Evolutionary conservation across 1,140 invertebrate genomes (phyloP), one percentile per base, ranked within the genome.

Genomic region (Theocolax elegans): DNA sequence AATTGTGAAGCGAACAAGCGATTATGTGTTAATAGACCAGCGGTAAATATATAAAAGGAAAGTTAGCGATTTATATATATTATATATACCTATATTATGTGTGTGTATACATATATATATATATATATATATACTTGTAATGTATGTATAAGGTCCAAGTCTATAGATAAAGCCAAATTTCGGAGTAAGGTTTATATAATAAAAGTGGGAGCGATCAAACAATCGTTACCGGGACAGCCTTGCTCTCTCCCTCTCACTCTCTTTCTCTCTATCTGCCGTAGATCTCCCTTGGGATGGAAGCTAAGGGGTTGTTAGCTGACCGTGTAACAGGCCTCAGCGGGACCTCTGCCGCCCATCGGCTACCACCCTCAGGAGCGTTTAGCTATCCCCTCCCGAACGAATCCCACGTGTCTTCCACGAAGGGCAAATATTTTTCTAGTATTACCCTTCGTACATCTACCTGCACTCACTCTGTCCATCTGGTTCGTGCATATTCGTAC

Each of bases 251-350:
- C 19, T 13, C 40, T 27, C 40, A 19, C 23, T 29, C 42, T 21
- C 35, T 9, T 19, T 65, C 62, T 42, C 29, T 38, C 23, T 17
- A 9, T n/a, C 9, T 13, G 12, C n/a, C 17, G 40, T 19, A 4
- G 1, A 42, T 3, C n/a, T 77, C 76, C 77, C 78, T 75, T 63
- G 68, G 72, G 79, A 76, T 66, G 70, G 69, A 60, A 74, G 76
- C 76, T 81, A 80, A 80, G 79, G 79, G 79, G 79, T 82, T 82
- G 81, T 82, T 82, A 82, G 79, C 79, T 82, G 79, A 81, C 81
- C 79, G 76, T 79, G 79, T 82, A 82, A 81, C 79, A 81, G 79
- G 81, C 78, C 81, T 81, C 81, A 70, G 65, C 74, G 81, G 81
- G 77, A 81, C 77, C 74, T 72, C 4, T 6, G 4, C 10, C 31